These are phyloP conservation scores for Erannis defoliaria DNA, from an alignment of 2,888 invertebrate genomes.

Conservation along the genomic window DNA sequence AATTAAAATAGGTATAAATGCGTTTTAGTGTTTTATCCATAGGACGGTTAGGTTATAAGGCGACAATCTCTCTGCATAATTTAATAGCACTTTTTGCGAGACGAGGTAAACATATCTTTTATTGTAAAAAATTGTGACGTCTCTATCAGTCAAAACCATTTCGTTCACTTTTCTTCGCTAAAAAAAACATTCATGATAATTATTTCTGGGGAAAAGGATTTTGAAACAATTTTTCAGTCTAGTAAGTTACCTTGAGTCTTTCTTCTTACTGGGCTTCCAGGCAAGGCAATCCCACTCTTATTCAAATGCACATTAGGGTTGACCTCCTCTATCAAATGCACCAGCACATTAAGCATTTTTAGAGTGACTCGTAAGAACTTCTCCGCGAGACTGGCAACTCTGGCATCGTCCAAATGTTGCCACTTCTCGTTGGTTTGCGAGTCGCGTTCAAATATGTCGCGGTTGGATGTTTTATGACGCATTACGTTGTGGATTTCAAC, in stretches of 20 bases:
- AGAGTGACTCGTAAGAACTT: conserved; percentile 89
- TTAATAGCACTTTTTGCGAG: too few species aligned
- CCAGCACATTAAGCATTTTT: conserved; percentile 91
- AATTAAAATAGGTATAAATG: too few species aligned
- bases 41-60: too few species aligned
- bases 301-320: conserved; percentile 82
- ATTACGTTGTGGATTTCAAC: conserved; percentile 81
- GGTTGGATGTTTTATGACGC: conserved; percentile 68
- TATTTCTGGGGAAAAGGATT: too few species aligned
- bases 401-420: conserved; percentile 73
- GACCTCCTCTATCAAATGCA: conserved; percentile 91
- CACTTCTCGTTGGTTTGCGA: conserved; percentile 70
- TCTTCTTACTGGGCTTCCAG: conserved; percentile 85
- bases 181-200: too few species aligned
- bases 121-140: too few species aligned
- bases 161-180: too few species aligned
- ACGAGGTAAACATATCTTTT: too few species aligned
- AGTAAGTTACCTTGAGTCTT: conserved; percentile 75
- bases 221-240: too few species aligned
- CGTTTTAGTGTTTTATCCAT: too few species aligned
- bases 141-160: too few species aligned
- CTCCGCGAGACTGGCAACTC: conserved; percentile 86
- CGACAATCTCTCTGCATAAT: too few species aligned
- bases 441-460: conserved; percentile 77
- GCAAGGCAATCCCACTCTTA: conserved; percentile 81